phyloP scores from a whole-genome alignment of 2,113 vertebrate species.

The Dromiciops gliroides region DNA sequence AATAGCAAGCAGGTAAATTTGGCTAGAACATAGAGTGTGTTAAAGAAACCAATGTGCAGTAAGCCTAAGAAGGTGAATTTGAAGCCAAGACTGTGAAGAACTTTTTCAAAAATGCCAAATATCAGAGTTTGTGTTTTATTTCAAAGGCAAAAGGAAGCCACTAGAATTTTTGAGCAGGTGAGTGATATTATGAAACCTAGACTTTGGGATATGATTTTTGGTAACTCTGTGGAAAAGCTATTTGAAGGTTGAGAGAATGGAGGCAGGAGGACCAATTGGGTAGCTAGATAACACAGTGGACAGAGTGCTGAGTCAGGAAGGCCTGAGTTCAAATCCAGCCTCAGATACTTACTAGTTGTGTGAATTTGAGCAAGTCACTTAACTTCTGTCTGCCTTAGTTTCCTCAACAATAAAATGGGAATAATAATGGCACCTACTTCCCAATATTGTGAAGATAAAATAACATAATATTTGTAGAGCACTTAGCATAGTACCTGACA shows the following conservation, averaged over 20 bases:
- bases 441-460: not conserved
- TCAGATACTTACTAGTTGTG: not conserved
- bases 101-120: not conserved
- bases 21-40: not conserved
- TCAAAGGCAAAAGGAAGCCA: not conserved
- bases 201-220: not conserved
- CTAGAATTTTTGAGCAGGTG: not conserved
- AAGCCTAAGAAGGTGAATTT: not conserved
- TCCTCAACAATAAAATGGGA: too few relatives aligned
- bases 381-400: not conserved
- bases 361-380: not conserved
- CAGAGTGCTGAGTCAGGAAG: not conserved
- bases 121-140: not conserved
- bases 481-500: not conserved
- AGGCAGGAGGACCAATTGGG: not conserved
- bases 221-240: not conserved
- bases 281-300: not conserved
- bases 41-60: not conserved
- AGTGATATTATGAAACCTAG: not conserved
- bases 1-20: not conserved
- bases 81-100: not conserved
- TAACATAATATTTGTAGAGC: not conserved
- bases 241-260: not conserved
- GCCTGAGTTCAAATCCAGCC: not conserved
- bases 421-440: not conserved